phyloP scores from a whole-genome alignment of 1,140 invertebrate genomes.

The Maconellicoccus hirsutus region DNA sequence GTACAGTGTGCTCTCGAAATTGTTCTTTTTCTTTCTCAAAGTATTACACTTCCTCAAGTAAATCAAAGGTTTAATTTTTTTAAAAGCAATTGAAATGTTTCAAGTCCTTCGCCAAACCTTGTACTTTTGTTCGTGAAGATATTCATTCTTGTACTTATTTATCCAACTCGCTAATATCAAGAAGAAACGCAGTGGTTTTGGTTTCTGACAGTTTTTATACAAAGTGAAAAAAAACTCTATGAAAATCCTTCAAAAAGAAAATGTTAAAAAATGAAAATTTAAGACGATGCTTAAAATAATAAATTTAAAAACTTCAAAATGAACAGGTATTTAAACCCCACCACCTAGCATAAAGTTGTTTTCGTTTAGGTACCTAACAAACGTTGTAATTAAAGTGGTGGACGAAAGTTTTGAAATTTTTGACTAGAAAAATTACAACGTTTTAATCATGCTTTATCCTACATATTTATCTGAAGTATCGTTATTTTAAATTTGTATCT shows the following conservation, averaged over 20 bases:
- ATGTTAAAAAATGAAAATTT: neutral
- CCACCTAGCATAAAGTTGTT: too few species aligned
- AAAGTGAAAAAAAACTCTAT: neutral
- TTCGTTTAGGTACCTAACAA: too few species aligned
- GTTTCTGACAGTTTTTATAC: neutral
- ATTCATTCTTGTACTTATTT: neutral
- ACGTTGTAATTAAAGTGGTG: too few species aligned
- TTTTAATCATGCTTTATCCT: too few species aligned
- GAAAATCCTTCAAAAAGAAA: neutral
- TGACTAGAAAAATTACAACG: too few species aligned
- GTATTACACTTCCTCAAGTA: neutral
- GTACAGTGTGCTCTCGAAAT: neutral
- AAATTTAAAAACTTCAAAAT: neutral
- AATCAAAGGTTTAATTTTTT: conserved; percentile 4
- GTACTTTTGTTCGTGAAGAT: neutral
- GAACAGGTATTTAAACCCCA: too few species aligned
- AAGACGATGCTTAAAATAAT: neutral
- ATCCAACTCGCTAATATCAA: neutral
- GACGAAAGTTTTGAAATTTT: too few species aligned
- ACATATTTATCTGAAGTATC: too few species aligned
- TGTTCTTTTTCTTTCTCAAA: too few species aligned
- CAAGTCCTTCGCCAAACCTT: neutral
- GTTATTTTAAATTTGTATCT: too few species aligned
- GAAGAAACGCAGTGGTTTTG: neutral
- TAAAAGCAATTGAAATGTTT: neutral